Percentiles rank a stretch among this genome's conserved stretches.
phyloP scores from a whole-genome alignment of 1,140 invertebrate genomes.

The Paracyclopina nana region DNA sequence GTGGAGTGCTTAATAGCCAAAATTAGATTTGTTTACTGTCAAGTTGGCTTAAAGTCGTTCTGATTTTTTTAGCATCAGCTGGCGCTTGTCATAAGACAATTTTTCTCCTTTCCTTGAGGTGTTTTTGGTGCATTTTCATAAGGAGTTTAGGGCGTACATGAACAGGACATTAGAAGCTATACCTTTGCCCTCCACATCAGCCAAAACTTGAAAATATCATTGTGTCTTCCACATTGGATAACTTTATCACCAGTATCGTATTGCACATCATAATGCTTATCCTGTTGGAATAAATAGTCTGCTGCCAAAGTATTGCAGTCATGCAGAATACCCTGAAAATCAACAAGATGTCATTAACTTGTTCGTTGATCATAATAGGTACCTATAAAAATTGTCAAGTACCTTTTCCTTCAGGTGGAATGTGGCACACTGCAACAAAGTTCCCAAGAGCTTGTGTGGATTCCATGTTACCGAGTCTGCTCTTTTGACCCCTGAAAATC shows the following conservation, averaged over 20 bases:
- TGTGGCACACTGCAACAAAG: conserved; percentile 89
- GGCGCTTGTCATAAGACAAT: no score
- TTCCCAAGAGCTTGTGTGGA: conserved; percentile 95
- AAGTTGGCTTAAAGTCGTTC: no score
- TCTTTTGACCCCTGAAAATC: conserved; percentile 77
- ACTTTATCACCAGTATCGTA: conserved; percentile 98
- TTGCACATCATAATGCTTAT: conserved; percentile 90
- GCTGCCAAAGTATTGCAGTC: conserved; percentile 93
- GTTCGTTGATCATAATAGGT: not conserved
- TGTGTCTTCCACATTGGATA: conserved; percentile 94
- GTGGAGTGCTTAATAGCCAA: no score
- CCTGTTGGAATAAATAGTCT: conserved; percentile 95
- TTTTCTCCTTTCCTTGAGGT: no score
- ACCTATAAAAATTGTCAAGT: conserved; percentile 35
- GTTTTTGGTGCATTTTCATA: no score
- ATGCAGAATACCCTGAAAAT: conserved; percentile 73
- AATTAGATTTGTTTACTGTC: no score
- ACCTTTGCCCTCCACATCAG: conserved; percentile 93
- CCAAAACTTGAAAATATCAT: conserved; percentile 99
- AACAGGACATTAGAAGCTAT: no score
- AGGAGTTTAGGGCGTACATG: no score
- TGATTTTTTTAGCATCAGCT: no score
- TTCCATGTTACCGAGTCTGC: conserved; percentile 97
- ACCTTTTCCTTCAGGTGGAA: conserved; percentile 91
- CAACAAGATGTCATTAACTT: not conserved